Conservation (phyloP, 64 coral and sea anemone genomes). For the Porites lutea region DNA sequence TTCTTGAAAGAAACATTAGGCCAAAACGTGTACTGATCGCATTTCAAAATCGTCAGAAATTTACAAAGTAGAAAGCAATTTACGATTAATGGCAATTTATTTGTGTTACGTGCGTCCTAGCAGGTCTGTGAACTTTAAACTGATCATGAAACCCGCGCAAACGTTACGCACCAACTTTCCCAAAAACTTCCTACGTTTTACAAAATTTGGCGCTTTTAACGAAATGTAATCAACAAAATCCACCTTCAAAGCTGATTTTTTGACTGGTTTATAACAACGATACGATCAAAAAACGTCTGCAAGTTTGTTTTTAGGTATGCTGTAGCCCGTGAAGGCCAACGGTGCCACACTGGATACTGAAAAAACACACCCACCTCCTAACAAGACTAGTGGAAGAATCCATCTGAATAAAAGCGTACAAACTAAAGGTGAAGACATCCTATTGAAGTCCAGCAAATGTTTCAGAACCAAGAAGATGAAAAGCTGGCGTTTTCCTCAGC, state of each 20-base stretch:
- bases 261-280: too few relatives aligned
- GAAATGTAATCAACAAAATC: too few relatives aligned
- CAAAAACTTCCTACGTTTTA: too few relatives aligned
- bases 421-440: slow-evolving; percentile 51
- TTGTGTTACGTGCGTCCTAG: not conserved
- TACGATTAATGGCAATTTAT: not conserved
- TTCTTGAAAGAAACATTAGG: not conserved
- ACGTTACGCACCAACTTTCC: too few relatives aligned
- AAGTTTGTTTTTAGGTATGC: not conserved
- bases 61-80: not conserved
- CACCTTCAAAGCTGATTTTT: too few relatives aligned
- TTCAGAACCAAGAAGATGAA: not conserved
- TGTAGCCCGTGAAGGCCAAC: too few relatives aligned
- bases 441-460: not conserved
- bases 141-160: too few relatives aligned
- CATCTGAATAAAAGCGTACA: slow-evolving; percentile 64
- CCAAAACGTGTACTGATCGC: not conserved
- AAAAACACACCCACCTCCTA: slow-evolving; percentile 49
- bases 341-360: too few relatives aligned
- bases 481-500: not conserved
- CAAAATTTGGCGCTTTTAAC: too few relatives aligned
- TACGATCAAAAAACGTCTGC: not conserved
- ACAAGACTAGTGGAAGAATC: slow-evolving; percentile 59
- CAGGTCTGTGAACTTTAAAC: not conserved
- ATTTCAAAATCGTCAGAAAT: not conserved